Base-by-base conservation (phyloP, 2,113 vertebrate genomes). In the Silurus glanis region DNA sequence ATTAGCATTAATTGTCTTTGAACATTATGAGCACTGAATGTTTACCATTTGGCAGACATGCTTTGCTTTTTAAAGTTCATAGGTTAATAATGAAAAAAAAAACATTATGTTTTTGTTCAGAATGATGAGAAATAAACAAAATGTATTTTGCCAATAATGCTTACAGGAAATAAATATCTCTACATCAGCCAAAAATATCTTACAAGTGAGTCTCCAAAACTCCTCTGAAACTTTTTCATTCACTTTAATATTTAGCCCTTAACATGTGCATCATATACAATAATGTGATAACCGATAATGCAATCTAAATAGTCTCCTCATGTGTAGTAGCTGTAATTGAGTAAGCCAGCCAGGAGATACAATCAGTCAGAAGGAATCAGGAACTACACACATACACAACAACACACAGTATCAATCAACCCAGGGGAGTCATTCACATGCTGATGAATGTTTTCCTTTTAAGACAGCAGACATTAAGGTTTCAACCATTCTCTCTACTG, bases 271-370 rank as follows among this genome's bases (percentile, higher is more conserved):
- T 86, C 79, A 55, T 72, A 16, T 55, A 59, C 78, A 86, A 81
- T 86, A 74, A 86, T 82, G 85, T 72, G 53, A 87, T 78, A 83
- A 62, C 19, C 62, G 71, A 78, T 87, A 78, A 87, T 83, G 72
- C 5, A 37, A 83, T 83, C 17, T 56, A 67, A 83, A 78, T 67
- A 61, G 47, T 64, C 59, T 83, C 28, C 49, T 83, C 28, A 2
- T 56, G 82, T 14, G 8, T 53, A 47, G 49, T 66, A n/a, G n/a
- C 66, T 76, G 51, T 87, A 78, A 87, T 83, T 67, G 71, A 76
- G 72, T 74, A 86, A 86, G 45, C 85, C 79, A 53, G 55, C 25
- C 85, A 75, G 80, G 47, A 62, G 62, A 80, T 83, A 55, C 6
- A 80, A 86, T 76, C 80, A 81, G 64, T 85, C 62, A 85, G 75